Conservation (phyloP, 2,113 vertebrate genomes). For the Strix uralensis region DNA sequence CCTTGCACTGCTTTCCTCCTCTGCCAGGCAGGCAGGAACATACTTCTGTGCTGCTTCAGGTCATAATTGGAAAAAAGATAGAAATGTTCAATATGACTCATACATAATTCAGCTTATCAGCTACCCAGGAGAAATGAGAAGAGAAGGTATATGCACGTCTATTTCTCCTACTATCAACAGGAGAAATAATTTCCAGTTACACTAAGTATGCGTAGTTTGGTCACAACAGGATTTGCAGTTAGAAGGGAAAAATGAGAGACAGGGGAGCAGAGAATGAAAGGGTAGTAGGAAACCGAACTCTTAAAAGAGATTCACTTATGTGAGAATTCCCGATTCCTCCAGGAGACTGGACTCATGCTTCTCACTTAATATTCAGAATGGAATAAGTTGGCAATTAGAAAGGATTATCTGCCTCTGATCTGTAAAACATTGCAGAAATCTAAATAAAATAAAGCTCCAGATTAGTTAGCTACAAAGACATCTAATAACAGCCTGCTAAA, state of each 20-base stretch:
- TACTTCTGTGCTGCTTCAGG: constrained; percentile 61
- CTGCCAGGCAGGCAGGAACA: constrained; percentile 44
- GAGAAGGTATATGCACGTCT: constrained; percentile 62
- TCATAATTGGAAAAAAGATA: constrained; percentile 73
- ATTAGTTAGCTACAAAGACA: constrained; percentile 42
- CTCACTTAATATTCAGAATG: constrained; percentile 16
- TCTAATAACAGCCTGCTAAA: constrained; percentile 36
- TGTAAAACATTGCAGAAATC: not conserved
- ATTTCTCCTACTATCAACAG: constrained; percentile 57
- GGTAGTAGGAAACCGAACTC: not conserved
- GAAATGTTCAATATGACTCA: constrained; percentile 72
- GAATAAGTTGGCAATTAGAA: constrained; percentile 42
- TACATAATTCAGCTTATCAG: constrained; percentile 75
- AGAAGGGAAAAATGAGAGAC: constrained; percentile 13
- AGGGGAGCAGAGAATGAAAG: constrained; percentile 25
- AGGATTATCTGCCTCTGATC: constrained; percentile 38
- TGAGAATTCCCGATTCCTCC: not conserved
- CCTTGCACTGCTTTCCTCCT: constrained; percentile 20
- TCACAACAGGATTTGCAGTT: constrained; percentile 51
- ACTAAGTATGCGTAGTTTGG: constrained; percentile 37
- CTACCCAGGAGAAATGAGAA: constrained; percentile 66
- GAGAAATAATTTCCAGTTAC: constrained; percentile 73
- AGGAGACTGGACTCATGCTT: constrained; percentile 23
- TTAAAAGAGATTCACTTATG: not conserved
- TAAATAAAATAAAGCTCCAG: constrained; percentile 51